Conservation (phyloP, 2,888 invertebrate species). For the Pachymerium ferrugineum region DNA sequence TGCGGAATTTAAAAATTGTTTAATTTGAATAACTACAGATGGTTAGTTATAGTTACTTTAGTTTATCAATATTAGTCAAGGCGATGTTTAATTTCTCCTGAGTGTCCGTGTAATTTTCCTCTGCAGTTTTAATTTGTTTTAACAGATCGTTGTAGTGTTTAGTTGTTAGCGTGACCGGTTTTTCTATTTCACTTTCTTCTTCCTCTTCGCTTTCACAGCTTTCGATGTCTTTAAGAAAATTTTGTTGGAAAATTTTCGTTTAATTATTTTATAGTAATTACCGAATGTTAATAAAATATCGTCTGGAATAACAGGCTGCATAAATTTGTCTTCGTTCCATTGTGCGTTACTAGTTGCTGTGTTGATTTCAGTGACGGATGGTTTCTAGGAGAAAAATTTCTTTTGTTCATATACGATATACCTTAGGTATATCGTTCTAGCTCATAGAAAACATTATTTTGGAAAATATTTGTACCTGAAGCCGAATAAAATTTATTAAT, state of each 20-base stretch:
- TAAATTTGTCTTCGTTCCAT: constrained; percentile 68
- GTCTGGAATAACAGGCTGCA: constrained; percentile 64
- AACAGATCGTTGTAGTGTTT: constrained; percentile 3
- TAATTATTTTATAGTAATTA: constrained; percentile 43
- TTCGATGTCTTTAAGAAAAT: neutral
- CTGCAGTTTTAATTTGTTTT: constrained; percentile 29
- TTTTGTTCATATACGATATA: too few species aligned
- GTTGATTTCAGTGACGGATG: neutral
- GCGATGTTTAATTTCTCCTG: constrained; percentile 28
- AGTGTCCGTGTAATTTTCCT: constrained; percentile 14
- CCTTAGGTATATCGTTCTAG: too few species aligned
- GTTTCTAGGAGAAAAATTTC: neutral
- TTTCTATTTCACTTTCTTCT: constrained; percentile 27
- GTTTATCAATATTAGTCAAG: constrained; percentile 31
- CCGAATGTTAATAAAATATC: constrained; percentile 82
- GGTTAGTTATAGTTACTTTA: constrained; percentile 31
- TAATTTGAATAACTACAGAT: neutral
- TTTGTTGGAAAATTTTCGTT: neutral
- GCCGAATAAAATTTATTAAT: constrained; percentile 71
- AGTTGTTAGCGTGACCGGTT: neutral
- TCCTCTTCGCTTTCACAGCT: constrained; percentile 35
- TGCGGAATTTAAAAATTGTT: constrained; percentile 37
- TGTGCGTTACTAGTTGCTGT: neutral
- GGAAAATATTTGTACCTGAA: constrained; percentile 36
- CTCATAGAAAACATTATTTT: too few species aligned